Evolutionary conservation across 2,113 vertebrate species (phyloP), one percentile per base, ranked within the genome.

Genomic region (Melanerpes aurifrons): DNA sequence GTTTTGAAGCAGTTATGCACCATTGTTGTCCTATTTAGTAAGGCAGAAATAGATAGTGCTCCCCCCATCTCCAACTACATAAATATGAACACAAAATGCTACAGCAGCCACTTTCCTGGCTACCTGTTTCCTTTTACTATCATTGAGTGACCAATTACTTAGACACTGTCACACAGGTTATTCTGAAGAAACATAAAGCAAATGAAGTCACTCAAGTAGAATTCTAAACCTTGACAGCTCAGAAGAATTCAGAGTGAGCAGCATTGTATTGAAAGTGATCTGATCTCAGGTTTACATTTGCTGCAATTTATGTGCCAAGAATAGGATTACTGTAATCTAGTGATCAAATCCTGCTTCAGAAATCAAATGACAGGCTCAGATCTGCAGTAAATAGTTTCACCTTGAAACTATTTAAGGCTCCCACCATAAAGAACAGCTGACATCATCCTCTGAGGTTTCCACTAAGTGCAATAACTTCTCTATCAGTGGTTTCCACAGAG

Each of bases 171-270:
- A 82, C 22, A 90, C 35, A 73, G 87, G 32, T 37, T 68, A 48
- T 63, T 89, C 69, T 50, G 43, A 73, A 66, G 61, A 86, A 95
- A 63, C 32, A 94, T n/a, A 82, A 94, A 81, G 29, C 32, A 86
- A 73, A 40, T 53, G 31, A 87, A 78, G 37, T 53, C 80, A 77
- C 63, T 87, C 28, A 77, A 89, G 48, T 35, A 70, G 63, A 90
- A 66, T 53, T 56, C 71, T 71, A 67, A 84, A 69, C 50, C 71
- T 73, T 82, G 61, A 86, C 32, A 37, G 32, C 80, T 22, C 50
- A 86, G 37, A 93, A 82, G 47, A 95, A 89, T 48, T 78, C 19
- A 4, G 31, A 82, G 26, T 12, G 11, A 93, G 89, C 21, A 28
- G 37, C 8, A 28, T 19, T 53, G 10, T 48, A 37, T 8, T 80